Evolutionary conservation across 2,888 invertebrate species (phyloP).

Genomic region (Rhingia rostrata): DNA sequence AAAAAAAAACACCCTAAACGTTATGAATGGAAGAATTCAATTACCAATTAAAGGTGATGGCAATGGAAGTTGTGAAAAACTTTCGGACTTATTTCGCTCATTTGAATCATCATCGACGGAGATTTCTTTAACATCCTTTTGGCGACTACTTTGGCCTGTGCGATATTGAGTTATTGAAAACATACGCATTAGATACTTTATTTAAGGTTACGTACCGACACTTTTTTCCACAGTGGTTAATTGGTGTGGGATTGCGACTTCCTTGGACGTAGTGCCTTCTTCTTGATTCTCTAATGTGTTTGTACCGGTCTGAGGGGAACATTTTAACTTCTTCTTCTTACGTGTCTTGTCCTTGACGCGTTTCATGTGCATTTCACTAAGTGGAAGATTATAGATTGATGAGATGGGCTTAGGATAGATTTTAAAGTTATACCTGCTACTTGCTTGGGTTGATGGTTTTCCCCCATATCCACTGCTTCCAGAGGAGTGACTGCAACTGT

Average conservation of each 20-base stretch:
- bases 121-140: conserved; percentile 76
- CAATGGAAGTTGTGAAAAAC: conserved; percentile 76
- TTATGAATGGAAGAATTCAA: conserved; percentile 21
- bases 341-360: conserved; percentile 81
- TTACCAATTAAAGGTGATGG: conserved; percentile 77
- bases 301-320: conserved; percentile 53
- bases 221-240: conserved; percentile 74
- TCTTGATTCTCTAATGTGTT: conserved; percentile 76
- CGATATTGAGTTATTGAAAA: conserved; percentile 21
- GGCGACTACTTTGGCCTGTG: conserved; percentile 75
- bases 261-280: conserved; percentile 72
- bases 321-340: conserved; percentile 81
- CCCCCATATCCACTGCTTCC: conserved; percentile 92
- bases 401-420: background rate
- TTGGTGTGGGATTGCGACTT: conserved; percentile 70
- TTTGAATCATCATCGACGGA: conserved; percentile 75
- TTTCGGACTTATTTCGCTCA: conserved; percentile 78
- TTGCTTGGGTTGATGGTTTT: conserved; percentile 85
- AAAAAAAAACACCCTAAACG: too few species aligned
- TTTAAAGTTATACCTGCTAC: conserved; percentile 80
- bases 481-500: conserved; percentile 89
- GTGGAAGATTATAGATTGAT: background rate
- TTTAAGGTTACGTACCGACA: conserved; percentile 63
- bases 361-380: conserved; percentile 79
- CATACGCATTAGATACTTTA: background rate